These are phyloP conservation scores for Drosophila prostipennis DNA, from an alignment of 2,888 invertebrate genomes.

Conservation along the genomic window DNA sequence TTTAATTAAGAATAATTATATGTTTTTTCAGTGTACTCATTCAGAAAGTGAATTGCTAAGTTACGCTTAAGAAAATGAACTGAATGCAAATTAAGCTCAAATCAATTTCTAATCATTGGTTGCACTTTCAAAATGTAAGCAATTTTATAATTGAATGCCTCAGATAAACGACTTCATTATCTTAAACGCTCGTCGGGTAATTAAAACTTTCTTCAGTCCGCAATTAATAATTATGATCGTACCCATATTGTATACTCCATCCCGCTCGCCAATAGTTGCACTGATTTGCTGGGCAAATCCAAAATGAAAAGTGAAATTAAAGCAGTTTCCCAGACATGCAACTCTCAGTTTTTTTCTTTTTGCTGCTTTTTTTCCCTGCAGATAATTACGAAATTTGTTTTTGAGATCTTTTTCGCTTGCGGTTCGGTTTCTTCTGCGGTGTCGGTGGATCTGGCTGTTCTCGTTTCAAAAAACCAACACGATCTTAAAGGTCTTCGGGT, in stretches of 20 bases:
- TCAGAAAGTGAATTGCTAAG: conserved; percentile 48
- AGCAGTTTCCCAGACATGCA: conserved; percentile 54
- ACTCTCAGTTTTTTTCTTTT: conserved; percentile 11
- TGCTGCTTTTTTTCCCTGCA: conserved; percentile 3
- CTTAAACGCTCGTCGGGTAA: conserved; percentile 63
- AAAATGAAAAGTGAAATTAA: conserved; percentile 71
- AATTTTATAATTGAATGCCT: conserved; percentile 71
- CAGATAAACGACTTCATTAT: conserved; percentile 72
- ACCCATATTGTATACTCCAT: conserved; percentile 5
- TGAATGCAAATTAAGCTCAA: conserved; percentile 64
- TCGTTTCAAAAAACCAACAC: conserved; percentile 22
- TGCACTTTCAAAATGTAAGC: conserved; percentile 71
- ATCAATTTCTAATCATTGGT: conserved; percentile 34
- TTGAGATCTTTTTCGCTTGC: conserved; percentile 37
- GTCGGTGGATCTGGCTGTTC: conserved; percentile 25
- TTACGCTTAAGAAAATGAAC: conserved; percentile 2
- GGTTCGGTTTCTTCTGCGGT: conserved; percentile 18
- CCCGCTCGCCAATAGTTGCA: conserved; percentile 17
- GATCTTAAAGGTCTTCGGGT: conserved; percentile 34
- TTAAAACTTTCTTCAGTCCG: conserved; percentile 71
- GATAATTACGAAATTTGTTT: conserved; percentile 45
- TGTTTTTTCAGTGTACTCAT: conserved; percentile 46
- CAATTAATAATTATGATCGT: conserved; percentile 56
- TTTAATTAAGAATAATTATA: neutral
- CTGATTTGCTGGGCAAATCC: conserved; percentile 43